Evolutionary conservation across 2,113 vertebrate species (phyloP).

Genomic region (Marmota flaviventris): DNA sequence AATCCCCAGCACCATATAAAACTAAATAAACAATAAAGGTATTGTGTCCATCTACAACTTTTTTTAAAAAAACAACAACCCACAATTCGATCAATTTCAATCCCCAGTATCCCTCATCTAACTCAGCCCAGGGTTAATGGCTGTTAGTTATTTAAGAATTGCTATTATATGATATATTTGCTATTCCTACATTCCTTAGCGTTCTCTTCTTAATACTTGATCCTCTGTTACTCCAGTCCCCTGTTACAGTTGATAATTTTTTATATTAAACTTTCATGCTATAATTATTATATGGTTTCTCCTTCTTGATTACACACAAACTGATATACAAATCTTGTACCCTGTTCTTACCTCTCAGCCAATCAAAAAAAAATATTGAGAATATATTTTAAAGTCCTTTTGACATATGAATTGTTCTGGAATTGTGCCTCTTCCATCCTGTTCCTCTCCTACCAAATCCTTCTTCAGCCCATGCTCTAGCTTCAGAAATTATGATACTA

Average conservation of each 20-base stretch:
- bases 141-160: neutral
- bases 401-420: neutral
- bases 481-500: neutral
- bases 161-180: neutral
- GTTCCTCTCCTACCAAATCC: neutral
- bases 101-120: neutral
- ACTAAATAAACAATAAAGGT: no score
- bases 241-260: neutral
- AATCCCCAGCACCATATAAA: no score
- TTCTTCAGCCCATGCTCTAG: neutral
- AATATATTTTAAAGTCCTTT: neutral
- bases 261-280: neutral
- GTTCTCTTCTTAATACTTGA: neutral
- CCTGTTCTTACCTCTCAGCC: neutral
- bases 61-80: no score
- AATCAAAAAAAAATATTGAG: neutral
- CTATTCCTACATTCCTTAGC: neutral
- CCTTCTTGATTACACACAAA: neutral
- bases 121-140: neutral
- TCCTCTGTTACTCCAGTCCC: neutral
- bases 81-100: no score
- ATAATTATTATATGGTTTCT: neutral
- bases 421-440: neutral
- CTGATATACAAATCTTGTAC: neutral
- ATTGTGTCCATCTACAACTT: no score